Percentiles rank a stretch among this genome's conserved stretches.
These are phyloP conservation scores for Sylvilagus bachmani DNA, from an alignment of 2,113 vertebrate genomes.

Conservation along the genomic window DNA sequence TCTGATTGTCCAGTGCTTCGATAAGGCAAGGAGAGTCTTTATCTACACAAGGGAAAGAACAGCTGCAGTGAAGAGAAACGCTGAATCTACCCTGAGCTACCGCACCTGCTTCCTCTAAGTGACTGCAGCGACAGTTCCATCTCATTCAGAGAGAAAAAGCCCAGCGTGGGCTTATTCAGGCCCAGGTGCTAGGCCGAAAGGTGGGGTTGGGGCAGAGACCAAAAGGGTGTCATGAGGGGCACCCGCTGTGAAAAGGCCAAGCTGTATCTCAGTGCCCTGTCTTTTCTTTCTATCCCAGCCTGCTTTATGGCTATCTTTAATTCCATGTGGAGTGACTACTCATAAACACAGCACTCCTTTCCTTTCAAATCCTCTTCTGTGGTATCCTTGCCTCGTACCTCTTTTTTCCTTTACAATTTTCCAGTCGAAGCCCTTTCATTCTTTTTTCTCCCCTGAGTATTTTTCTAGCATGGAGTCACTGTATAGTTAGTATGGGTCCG, in stretches of 20 bases:
- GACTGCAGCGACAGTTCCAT: not conserved
- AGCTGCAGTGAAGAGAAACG: conserved; percentile 9
- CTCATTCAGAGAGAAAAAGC: not conserved
- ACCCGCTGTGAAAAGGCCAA: not conserved
- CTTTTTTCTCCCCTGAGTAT: not conserved
- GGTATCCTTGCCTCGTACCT: not conserved
- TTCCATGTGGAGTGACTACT: not conserved
- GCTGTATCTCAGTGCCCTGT: not conserved
- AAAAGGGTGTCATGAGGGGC: not conserved
- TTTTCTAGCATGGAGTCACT: not conserved
- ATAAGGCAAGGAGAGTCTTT: conserved; percentile 57
- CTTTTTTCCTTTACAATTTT: not conserved
- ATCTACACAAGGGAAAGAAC: conserved; percentile 42
- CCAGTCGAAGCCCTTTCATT: not conserved
- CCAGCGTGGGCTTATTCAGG: not conserved
- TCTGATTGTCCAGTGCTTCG: conserved; percentile 21
- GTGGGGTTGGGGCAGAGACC: not conserved
- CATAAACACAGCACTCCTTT: not conserved
- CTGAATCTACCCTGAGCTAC: not conserved
- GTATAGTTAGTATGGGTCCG: not conserved
- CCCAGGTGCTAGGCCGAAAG: not conserved
- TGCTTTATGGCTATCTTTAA: not conserved
- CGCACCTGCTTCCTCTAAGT: not conserved
- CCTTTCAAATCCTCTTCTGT: conserved; percentile 17
- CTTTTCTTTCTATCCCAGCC: not conserved